Evolutionary conservation across 2,888 invertebrate genomes (phyloP).

Genomic region (Sympetrum striolatum): DNA sequence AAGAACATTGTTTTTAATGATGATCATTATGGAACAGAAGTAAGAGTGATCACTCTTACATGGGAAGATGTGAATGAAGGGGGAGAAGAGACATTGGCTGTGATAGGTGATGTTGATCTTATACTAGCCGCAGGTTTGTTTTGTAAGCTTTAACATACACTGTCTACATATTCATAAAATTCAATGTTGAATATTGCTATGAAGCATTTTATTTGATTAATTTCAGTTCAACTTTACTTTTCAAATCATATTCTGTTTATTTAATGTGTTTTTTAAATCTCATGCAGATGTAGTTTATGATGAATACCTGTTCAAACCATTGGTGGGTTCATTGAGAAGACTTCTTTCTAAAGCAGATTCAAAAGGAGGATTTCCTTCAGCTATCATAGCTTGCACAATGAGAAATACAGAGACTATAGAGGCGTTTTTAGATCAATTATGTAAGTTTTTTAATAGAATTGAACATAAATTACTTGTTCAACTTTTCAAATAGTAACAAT

Average conservation of each 20-base stretch:
- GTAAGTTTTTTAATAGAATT: not conserved
- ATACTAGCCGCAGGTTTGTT: constrained; percentile 10
- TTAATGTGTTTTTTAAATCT: not conserved
- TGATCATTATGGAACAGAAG: not conserved
- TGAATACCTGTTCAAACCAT: not conserved
- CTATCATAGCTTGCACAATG: not conserved
- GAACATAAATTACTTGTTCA: not conserved
- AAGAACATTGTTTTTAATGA: not conserved
- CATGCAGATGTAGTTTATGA: constrained; percentile 24
- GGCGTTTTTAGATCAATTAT: not conserved
- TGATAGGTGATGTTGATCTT: not conserved
- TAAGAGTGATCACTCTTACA: not conserved
- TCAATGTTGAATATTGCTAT: not conserved
- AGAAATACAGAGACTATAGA: not conserved
- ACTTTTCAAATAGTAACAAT: not conserved
- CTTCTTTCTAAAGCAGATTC: not conserved
- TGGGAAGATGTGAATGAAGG: not conserved
- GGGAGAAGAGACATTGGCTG: not conserved
- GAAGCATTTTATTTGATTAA: not conserved
- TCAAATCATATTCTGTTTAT: not conserved
- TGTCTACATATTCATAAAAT: not conserved
- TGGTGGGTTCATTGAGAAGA: not conserved
- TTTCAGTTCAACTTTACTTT: not conserved
- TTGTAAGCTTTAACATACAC: not conserved
- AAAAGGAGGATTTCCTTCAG: not conserved